Evolutionary conservation across 1,140 invertebrate species (phyloP).

Genomic region (Parasteatoda tepidariorum): DNA sequence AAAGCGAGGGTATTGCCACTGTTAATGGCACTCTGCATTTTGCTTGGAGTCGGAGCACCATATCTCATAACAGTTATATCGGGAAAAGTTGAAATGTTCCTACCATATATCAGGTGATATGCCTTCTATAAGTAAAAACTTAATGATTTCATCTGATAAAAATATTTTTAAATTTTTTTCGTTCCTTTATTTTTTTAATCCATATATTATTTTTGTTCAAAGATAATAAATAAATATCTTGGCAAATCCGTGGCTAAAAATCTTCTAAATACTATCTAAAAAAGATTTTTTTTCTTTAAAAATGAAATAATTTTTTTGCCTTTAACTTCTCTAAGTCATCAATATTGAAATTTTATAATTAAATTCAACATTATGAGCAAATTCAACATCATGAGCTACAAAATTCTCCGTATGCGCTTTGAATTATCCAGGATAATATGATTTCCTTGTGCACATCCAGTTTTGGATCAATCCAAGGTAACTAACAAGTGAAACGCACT

Average conservation of each 20-base stretch:
- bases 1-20: constrained; percentile 14
- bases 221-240: background rate
- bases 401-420: no score
- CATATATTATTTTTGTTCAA: background rate
- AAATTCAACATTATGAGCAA: background rate
- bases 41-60: constrained; percentile 18
- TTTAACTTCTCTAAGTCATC: no score
- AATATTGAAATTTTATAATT: no score
- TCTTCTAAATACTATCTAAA: background rate
- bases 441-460: no score
- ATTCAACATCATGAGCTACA: background rate
- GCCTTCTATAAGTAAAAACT: background rate
- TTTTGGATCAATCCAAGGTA: no score
- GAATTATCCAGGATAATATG: no score
- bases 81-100: constrained; percentile 29
- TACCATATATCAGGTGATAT: constrained; percentile 50
- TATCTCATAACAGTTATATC: constrained; percentile 20
- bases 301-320: background rate
- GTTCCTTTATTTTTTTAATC: background rate
- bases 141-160: background rate
- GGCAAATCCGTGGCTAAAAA: background rate
- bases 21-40: constrained; percentile 18
- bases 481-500: no score
- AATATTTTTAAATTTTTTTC: background rate
- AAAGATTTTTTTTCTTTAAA: no score